Evolutionary conservation across 2,113 vertebrate genomes (phyloP), one percentile per base, ranked within the genome.

Genomic region (Solenodon paradoxus): DNA sequence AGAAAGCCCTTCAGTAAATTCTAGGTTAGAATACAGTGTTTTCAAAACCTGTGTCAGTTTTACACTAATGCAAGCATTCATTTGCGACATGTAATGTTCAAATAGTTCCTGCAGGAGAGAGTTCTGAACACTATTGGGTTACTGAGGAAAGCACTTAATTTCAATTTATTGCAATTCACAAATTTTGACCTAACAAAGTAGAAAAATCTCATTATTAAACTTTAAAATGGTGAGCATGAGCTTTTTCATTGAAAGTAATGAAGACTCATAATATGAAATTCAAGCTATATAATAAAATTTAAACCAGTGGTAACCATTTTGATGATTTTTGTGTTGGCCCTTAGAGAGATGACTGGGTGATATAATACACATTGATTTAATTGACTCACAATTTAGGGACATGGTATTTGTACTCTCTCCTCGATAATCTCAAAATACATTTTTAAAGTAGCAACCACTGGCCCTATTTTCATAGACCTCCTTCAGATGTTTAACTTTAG

Each of bases 211-310:
- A 82, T 51, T 45, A 61, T 63, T 84, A 68, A 78, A 71, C 55
- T 94, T 97, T 80, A 93, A 90, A 79, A 42, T 77, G 10, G 15
- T 88, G 6, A 40, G 84, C 72, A 84, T 91, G 4, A 55, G 40
- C 61, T 94, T 97, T 92, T 83, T 1, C 80, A 49, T 71, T 83
- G 79, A 85, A 96, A 90, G 24, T 59, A 77, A 49, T 85, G 78
- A 63, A 88, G 77, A 13, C 2, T 72, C 16, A 38, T 68, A 4
- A 51, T 53, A 61, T 71, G 63, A 66, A 92, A 51, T 86, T 82
- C 15, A 89, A 80, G 40, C 81, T 86, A 20, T 53, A 24, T 64
- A 22, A 57, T n/a, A n/a, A 86, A 88, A 9, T 69, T 45, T 78
- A 72, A 53, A 78, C 32, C 42, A 64, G 12, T 35, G 12, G 2